Percentiles rank a stretch among this genome's conserved stretches.
Evolutionary conservation across 2,113 vertebrate genomes (phyloP).

Genomic region (Oryzias curvinotus): DNA sequence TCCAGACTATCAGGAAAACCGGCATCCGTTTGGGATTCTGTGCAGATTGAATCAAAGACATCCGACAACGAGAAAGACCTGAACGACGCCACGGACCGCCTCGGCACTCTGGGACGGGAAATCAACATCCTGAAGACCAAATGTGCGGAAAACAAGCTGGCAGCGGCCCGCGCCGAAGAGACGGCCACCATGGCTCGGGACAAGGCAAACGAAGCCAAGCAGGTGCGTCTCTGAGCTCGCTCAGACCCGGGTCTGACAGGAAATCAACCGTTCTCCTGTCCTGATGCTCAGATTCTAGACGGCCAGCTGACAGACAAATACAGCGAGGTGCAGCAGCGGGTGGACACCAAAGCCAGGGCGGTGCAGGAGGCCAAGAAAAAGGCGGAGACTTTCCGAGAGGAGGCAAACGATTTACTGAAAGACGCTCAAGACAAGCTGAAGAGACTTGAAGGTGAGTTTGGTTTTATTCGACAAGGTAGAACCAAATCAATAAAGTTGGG

Average conservation of each 20-base stretch:
- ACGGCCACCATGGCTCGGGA: constrained; percentile 84
- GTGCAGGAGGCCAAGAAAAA: constrained; percentile 83
- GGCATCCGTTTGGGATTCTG: neutral
- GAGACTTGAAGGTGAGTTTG: constrained; percentile 82
- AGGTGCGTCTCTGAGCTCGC: constrained; percentile 72
- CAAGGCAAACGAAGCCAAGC: constrained; percentile 89
- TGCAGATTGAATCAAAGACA: constrained; percentile 85
- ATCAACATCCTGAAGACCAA: constrained; percentile 87
- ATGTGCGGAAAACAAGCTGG: constrained; percentile 89
- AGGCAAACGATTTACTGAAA: constrained; percentile 84
- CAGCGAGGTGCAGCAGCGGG: constrained; percentile 84
- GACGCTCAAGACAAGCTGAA: constrained; percentile 88
- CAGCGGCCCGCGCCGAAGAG: constrained; percentile 86
- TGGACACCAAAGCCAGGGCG: constrained; percentile 84
- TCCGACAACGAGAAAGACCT: constrained; percentile 80
- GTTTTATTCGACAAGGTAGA: too few relatives aligned
- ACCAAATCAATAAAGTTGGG: too few relatives aligned
- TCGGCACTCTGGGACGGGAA: constrained; percentile 79
- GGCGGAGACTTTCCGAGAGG: constrained; percentile 86
- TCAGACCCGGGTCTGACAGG: neutral
- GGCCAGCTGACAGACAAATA: constrained; percentile 87
- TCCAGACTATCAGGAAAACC: neutral
- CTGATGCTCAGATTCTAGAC: constrained; percentile 81
- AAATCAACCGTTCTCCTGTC: constrained; percentile 8
- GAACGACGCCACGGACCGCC: constrained; percentile 77